Evolutionary conservation across 2,113 vertebrate genomes (phyloP), one percentile per base, ranked within the genome.

Genomic region (Vireo altiloquus): DNA sequence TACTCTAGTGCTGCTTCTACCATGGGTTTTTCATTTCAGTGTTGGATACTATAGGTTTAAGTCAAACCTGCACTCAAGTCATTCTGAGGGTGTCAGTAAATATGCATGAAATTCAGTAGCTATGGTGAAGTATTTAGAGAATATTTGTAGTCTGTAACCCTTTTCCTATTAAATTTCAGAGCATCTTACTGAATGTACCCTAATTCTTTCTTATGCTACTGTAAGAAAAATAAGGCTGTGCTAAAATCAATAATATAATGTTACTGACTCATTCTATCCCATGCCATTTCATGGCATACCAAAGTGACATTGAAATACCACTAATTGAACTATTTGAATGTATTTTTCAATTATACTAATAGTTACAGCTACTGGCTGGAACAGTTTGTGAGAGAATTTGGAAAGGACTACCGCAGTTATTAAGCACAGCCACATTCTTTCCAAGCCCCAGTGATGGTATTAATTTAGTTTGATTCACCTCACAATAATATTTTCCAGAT

Each of bases 401-500:
- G 74, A 96, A 94, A 37, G 54, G 57, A 69, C 20, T 91, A 40
- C n/a, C 47, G 54, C 75, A 54, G 25, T 91, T 94, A 76, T 90
- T 92, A 89, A 91, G 79, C 35, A 61, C 40, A 78, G 39, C 19
- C 72, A 80, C 47, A 87, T 87, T 96, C 85, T 74, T 97, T 96
- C 96, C 84, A 92, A 92, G 66, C 35, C 74, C 33, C 12, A 14
- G 47, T 50, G 69, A 82, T 87, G 72, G 37, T 80, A 94, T 82
- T 80, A 91, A 95, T 95, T 92, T 92, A 82, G 53, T 89, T 82
- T 64, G 72, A 82, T 69, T 94, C 31, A 46, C 42, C 61, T 85
- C 68, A 65, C 17, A 89, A 54, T 92, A 94, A 87, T 95, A 89
- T 93, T 89, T 96, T 95, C 75, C 91, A 97, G 85, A 74, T 70